Conservation (phyloP, 2,888 invertebrate genomes). For the Invenusta paracnida region DNA sequence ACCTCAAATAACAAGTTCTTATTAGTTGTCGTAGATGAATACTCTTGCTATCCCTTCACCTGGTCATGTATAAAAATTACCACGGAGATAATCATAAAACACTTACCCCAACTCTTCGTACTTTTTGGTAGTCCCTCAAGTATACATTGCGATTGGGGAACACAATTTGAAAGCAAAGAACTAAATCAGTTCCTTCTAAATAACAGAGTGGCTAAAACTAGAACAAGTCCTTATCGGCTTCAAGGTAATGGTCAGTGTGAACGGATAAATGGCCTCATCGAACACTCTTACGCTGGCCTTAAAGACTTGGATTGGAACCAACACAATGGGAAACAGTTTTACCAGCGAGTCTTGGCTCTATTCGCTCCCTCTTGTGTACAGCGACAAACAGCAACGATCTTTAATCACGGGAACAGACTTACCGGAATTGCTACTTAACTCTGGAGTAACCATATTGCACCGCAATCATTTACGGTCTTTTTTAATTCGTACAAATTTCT, state of each 20-base stretch:
- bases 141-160: no score
- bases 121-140: no score
- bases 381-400: background rate
- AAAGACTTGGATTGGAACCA: background rate
- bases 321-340: background rate
- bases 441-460: background rate
- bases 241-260: slow-evolving; percentile 3
- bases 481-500: no score
- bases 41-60: no score
- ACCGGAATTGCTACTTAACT: background rate
- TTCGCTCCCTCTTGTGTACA: background rate
- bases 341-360: background rate
- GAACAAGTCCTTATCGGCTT: slow-evolving; percentile 2
- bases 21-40: no score
- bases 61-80: no score
- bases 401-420: background rate
- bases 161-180: no score
- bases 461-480: background rate
- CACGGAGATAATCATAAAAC: no score
- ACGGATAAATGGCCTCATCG: background rate
- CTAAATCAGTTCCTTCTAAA: no score
- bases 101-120: no score
- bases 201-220: no score
- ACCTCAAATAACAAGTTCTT: no score
- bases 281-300: background rate